Evolutionary conservation across 2,113 vertebrate genomes (phyloP).

Genomic region (Oreochromis spilurus): DNA sequence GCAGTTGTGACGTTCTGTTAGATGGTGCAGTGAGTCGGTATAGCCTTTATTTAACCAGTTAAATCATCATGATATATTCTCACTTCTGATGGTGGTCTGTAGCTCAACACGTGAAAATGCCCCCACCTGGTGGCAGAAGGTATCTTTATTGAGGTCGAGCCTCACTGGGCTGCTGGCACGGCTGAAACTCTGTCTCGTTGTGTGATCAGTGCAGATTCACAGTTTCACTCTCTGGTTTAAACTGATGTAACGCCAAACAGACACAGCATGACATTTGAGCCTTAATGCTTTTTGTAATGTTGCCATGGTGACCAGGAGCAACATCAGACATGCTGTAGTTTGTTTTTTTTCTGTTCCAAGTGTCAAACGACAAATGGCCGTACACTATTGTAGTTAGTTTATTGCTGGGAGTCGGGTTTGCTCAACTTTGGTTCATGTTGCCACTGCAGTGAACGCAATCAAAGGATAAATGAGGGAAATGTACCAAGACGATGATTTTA

Average conservation of each 20-base stretch:
- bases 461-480: constrained; percentile 55
- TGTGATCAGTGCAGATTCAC: background rate
- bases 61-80: background rate
- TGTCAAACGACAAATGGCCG: background rate
- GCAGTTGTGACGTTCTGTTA: background rate
- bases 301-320: background rate
- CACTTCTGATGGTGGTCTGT: background rate
- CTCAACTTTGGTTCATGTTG: background rate
- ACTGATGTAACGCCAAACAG: background rate
- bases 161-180: background rate
- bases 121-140: background rate
- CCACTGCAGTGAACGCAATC: background rate
- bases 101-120: background rate
- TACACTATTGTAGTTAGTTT: background rate
- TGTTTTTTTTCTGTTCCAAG: background rate
- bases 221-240: background rate
- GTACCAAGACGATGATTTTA: constrained; percentile 34
- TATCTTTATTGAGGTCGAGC: background rate
- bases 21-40: background rate
- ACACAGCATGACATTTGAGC: background rate
- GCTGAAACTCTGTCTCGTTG: background rate
- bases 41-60: background rate
- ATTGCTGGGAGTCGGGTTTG: background rate
- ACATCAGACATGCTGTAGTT: background rate
- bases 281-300: background rate